phyloP scores from a whole-genome alignment of 92 coral and sea anemone genomes.

The Epizoanthus rinbou region DNA sequence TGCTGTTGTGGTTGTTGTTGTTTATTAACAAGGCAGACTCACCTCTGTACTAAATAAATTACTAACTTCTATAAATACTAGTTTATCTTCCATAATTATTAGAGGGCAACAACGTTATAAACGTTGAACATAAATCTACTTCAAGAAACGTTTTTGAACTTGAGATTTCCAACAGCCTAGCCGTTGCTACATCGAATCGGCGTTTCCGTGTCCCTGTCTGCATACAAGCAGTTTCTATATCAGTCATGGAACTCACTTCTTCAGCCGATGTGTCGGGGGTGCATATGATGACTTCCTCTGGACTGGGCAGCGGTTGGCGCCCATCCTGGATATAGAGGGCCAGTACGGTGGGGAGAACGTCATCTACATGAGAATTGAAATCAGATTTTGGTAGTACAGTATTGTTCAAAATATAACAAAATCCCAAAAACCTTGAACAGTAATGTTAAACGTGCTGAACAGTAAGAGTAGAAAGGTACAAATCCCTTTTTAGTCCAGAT shows the following conservation, averaged over 20 bases:
- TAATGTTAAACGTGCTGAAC: not conserved
- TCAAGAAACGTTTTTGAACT: too few species aligned
- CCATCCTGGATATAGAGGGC: slow-evolving; percentile 66
- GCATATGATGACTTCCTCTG: slow-evolving; percentile 85
- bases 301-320: slow-evolving; percentile 61
- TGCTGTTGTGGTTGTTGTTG: too few species aligned
- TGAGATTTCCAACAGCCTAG: not conserved
- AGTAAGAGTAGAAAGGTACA: too few species aligned
- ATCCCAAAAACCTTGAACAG: not conserved
- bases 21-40: too few species aligned
- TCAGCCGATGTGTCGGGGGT: slow-evolving; percentile 82
- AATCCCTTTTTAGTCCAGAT: too few species aligned
- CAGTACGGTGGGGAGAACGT: slow-evolving; percentile 70
- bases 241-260: slow-evolving; percentile 61
- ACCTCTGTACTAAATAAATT: too few species aligned
- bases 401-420: not conserved
- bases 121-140: too few species aligned
- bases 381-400: not conserved
- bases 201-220: not conserved
- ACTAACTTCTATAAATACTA: too few species aligned
- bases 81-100: too few species aligned
- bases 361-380: slow-evolving; percentile 44
- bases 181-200: not conserved
- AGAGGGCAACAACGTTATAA: too few species aligned
- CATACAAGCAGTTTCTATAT: not conserved